Evolutionary conservation across 2,797 vertebrate species (phyloP), one percentile per base, ranked within the genome.

Genomic region (Hydrophis major): DNA sequence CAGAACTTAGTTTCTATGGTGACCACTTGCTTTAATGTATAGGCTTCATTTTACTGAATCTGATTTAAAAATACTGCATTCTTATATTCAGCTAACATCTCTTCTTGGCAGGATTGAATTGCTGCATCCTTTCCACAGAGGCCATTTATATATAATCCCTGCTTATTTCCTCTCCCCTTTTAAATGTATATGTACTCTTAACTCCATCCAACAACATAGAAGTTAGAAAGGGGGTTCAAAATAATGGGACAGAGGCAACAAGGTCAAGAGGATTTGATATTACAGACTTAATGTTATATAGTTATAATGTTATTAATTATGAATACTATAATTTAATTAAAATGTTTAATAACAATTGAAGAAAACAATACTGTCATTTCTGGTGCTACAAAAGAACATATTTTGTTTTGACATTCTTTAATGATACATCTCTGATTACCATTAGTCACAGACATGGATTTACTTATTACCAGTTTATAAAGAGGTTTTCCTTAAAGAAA

Each of bases 351-450:
- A 96, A 94, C 61, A 83, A 90, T 50, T 66, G 78, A 25, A 86
- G 87, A 93, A 93, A 93, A 89, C 92, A 88, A 94, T 88, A 93
- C 78, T 95, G 90, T 94, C 93, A 92, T 94, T 95, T 95, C 92
- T 92, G 92, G 94, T 94, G 94, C 88, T 94, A 94, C 91, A 96
- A 94, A 94, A 95, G 93, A 96, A 27, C 50, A 63, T 55, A 95
- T 93, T 95, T 97, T 96, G 93, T 93, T 96, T 93, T 95, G 96
- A 95, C 95, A 94, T 94, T 96, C 95, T 95, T 90, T 91, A 95
- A 91, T 92, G 89, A 61, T 90, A 93, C 92, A 97, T 97, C 95
- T 95, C 96, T 94, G 94, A 95, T 93, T 96, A 96, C 96, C 96
- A 97, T 96, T 95, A 96, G 95, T 92, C 93, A 16, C 95, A 97